Evolutionary conservation across 2,797 vertebrate genomes (phyloP), one percentile per base, ranked within the genome.

Genomic region (Cephalopachus bancanus): DNA sequence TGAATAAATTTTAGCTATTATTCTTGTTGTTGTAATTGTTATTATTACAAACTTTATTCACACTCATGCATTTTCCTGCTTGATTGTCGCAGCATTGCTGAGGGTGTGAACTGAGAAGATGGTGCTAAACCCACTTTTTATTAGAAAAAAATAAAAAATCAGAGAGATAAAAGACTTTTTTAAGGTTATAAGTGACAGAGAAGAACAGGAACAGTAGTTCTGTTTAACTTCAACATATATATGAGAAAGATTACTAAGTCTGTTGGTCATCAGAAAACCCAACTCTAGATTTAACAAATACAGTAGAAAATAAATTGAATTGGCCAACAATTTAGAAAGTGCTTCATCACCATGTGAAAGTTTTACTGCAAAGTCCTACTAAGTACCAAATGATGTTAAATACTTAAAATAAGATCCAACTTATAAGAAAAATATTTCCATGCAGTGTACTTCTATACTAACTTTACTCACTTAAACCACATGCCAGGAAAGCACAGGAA

Each of bases 361-460:
- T 62, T 79, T 95, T n/a, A 44, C 4, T 15, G 22, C 17, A 59
- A 24, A 11, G 11, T 2, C 74, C 51, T 74, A 26, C 57, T 89
- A 86, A 88, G 44, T 78, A 81, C 69, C 20, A 30, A 49, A 57
- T 81, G 28, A 7, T 26, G 62, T 55, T 87, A 59, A 64, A 57
- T 69, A 91, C 37, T 83, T 96, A 55, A 96, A 76, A 83, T 2
- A 92, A 84, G 76, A 20, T 49, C 33, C 30, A 81, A 26, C 55
- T 71, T 22, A 12, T 4, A 69, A 91, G 65, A 88, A 80, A 72
- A 93, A 7, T 51, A 62, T 44, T 96, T 91, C 53, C 44, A 15
- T 28, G 0, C 1, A 20, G 59, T 30, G 28, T 17, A 84, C 26
- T 71, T 37, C 53, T 81, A 0, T 74, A n/a, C 4, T 74, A 67